Percentiles rank a stretch among this genome's conserved stretches.
phyloP scores from a whole-genome alignment of 2,113 vertebrate genomes.

The Mus pahari region DNA sequence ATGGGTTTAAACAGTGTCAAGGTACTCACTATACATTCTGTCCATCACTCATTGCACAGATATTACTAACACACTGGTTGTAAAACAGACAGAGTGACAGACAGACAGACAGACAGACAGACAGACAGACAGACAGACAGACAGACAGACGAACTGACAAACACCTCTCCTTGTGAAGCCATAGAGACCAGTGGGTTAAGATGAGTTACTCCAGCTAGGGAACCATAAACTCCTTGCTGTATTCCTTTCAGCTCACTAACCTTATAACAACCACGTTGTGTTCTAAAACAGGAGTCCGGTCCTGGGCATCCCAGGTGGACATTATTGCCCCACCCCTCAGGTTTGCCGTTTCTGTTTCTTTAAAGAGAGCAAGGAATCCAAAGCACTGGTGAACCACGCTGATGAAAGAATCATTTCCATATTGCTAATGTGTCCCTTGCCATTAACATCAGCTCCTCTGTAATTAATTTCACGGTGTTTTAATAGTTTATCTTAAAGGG shows the following conservation, averaged over 20 bases:
- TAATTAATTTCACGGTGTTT: not conserved
- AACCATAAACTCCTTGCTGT: not conserved
- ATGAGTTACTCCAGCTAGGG: not conserved
- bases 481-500: not conserved
- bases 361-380: not conserved
- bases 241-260: not conserved
- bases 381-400: not conserved
- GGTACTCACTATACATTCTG: not conserved
- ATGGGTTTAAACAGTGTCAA: not conserved
- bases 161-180: not conserved
- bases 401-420: not conserved
- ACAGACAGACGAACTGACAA: too few species aligned
- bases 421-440: not conserved
- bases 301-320: fast-evolving
- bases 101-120: not conserved
- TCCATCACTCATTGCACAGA: not conserved
- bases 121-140: too few species aligned
- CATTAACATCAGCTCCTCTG: not conserved
- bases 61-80: not conserved
- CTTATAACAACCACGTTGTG: not conserved
- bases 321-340: not conserved
- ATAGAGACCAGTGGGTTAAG: not conserved
- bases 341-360: not conserved
- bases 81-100: not conserved
- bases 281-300: not conserved